A percentile compares a stretch with the other conserved stretches of the same genome.
Evolutionary conservation across 2,888 invertebrate genomes (phyloP).

Genomic region (Diarsia mendica): DNA sequence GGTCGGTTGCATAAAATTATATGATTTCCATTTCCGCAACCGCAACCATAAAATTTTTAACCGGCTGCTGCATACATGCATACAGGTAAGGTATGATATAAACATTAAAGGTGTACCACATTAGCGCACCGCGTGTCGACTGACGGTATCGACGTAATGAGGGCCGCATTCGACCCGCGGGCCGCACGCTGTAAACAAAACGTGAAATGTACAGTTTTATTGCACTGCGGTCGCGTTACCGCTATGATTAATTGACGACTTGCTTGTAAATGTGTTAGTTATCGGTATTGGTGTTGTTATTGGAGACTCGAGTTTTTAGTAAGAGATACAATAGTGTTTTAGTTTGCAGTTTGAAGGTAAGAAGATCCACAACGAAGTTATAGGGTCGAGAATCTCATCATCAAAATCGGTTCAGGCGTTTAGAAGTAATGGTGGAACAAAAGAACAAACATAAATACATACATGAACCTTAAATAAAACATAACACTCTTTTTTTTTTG

Average conservation of each 20-base stretch:
- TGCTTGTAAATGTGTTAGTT: constrained; percentile 43
- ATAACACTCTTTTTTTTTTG: no score
- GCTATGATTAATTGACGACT: constrained; percentile 64
- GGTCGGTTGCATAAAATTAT: constrained; percentile 55
- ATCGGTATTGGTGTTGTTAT: constrained; percentile 18
- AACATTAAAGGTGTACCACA: constrained; percentile 59
- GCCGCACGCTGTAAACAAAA: constrained; percentile 50
- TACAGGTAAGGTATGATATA: constrained; percentile 53
- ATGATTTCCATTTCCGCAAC: constrained; percentile 45
- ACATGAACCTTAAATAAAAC: no score
- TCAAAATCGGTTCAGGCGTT: no score
- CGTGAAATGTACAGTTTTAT: constrained; percentile 58
- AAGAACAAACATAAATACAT: no score
- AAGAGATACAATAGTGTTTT: no score
- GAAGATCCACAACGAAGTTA: no score
- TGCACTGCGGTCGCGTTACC: constrained; percentile 49
- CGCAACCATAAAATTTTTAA: constrained; percentile 55
- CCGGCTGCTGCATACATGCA: constrained; percentile 38
- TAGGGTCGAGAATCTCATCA: no score
- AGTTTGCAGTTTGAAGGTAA: no score
- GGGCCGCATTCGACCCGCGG: constrained; percentile 22
- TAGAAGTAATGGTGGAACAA: no score
- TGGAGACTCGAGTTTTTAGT: constrained; percentile 6
- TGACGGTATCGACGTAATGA: constrained; percentile 58
- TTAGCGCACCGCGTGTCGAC: constrained; percentile 55